Base-by-base conservation (phyloP, 1,140 invertebrate species). In the Drosophila ironensis region DNA sequence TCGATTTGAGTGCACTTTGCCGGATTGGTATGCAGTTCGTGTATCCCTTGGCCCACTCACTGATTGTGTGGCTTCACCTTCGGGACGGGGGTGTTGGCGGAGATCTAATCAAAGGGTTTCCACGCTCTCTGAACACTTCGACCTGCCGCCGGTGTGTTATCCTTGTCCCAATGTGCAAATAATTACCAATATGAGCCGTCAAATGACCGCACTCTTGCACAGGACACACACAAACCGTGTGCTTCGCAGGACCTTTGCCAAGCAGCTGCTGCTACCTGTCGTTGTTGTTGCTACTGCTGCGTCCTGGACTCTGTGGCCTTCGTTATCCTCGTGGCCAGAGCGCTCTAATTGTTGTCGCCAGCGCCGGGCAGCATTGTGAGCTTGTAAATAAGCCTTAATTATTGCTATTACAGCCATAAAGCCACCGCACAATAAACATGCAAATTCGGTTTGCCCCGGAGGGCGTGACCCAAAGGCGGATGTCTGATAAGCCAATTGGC, bases 351-450 rank as follows among this genome's bases (percentile, higher is more conserved):
- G 75, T 80, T 80, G 76, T 61, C 41, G 46, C 38, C 56, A 40
- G 17, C 30, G 35, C 33, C 17, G 33, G 69, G 54, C n/a, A n/a
- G n/a, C 60, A 77, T 70, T 78, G 59, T 66, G 69, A 84, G 73
- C 69, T 66, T 84, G 73, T 78, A 86, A 84, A 86, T 84, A 73
- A 86, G 73, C 78, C 80, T 84, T 84, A 84, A 84, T 84, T 84
- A 84, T 84, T 66, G 78, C 70, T 52, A 78, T 84, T 73, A 72
- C 78, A 73, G 73, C 80, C 80, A 70, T 78, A 84, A 86, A 74
- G 80, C 70, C 80, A 86, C 73, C 80, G 63, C 78, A 84, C 74
- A 84, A 78, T 84, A 86, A 84, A 84, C 73, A 84, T 84, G 78
- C 78, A 84, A 78, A 84, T 78, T 46, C 78, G 72, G 63, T 64